Conservation (phyloP, 2,797 vertebrate genomes). For the Brachymystax lenok region DNA sequence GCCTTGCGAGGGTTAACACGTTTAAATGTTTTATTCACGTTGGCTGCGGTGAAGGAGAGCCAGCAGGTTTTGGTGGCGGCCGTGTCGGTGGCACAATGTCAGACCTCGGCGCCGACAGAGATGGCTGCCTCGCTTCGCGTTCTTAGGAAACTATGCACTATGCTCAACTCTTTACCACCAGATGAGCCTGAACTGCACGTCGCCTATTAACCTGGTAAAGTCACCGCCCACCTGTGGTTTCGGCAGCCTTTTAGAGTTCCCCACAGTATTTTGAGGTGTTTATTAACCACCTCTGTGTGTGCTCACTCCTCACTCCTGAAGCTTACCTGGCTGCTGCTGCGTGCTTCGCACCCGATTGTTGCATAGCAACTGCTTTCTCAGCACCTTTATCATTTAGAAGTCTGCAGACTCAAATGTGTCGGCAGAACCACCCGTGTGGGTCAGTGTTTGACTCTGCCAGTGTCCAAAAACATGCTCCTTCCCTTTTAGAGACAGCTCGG, state of each 20-base stretch:
- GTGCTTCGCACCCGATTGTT: slow-evolving; percentile 35
- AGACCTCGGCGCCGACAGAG: no score
- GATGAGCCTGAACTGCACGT: not conserved
- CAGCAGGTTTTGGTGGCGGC: no score
- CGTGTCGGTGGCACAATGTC: no score
- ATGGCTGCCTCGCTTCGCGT: no score
- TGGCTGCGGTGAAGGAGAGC: no score
- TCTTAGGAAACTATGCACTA: not conserved
- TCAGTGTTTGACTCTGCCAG: slow-evolving; percentile 32
- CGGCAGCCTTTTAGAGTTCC: not conserved
- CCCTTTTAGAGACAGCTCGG: not conserved
- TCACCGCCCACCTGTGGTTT: not conserved
- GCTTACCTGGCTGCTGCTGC: slow-evolving; percentile 40
- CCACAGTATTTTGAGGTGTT: slow-evolving; percentile 1
- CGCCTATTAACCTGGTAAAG: not conserved
- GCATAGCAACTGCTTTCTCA: slow-evolving; percentile 62
- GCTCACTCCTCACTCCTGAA: slow-evolving; percentile 31
- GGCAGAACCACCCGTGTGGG: slow-evolving; percentile 52
- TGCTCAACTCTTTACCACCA: not conserved
- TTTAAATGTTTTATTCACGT: no score
- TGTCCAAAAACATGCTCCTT: slow-evolving; percentile 16
- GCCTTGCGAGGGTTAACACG: no score
- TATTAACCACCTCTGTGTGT: slow-evolving; percentile 1
- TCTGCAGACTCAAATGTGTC: slow-evolving; percentile 49
- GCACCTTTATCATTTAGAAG: slow-evolving; percentile 40